Evolutionary conservation across 2,113 vertebrate species (phyloP).

Genomic region (Kryptolebias marmoratus): DNA sequence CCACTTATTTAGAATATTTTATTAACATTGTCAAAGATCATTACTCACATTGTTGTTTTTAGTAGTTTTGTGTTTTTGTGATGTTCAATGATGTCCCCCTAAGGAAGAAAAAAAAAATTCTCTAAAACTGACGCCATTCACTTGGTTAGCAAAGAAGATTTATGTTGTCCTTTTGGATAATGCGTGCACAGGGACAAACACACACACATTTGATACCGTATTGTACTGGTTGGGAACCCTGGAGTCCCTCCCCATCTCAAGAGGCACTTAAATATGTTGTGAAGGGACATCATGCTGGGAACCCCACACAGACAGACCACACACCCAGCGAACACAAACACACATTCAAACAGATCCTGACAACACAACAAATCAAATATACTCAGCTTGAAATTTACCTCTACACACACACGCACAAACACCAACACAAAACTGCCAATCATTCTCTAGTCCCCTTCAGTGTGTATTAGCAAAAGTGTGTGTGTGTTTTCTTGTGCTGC

Average conservation of each 20-base stretch:
- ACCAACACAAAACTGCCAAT: constrained; percentile 39
- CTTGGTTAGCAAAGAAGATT: constrained; percentile 23
- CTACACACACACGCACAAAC: constrained; percentile 14
- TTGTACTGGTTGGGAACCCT: constrained; percentile 41
- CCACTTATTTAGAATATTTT: too few species aligned
- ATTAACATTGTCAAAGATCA: too few species aligned
- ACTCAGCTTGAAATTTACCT: constrained; percentile 55
- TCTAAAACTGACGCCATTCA: constrained; percentile 6
- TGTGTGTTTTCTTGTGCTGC: not conserved
- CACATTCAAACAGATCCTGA: constrained; percentile 15
- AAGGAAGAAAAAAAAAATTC: constrained; percentile 4
- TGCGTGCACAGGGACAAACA: constrained; percentile 18
- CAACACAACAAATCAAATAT: constrained; percentile 63
- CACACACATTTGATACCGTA: constrained; percentile 22
- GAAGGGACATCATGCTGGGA: constrained; percentile 56
- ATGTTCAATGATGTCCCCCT: not conserved
- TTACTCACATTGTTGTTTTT: too few species aligned
- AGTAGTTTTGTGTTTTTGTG: too few species aligned
- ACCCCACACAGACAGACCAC: constrained; percentile 66
- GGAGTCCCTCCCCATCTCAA: constrained; percentile 17
- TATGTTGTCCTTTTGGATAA: constrained; percentile 18
- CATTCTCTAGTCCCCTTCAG: constrained; percentile 36
- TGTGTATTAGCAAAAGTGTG: not conserved
- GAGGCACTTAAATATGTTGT: constrained; percentile 63
- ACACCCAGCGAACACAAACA: constrained; percentile 58